phyloP scores from a whole-genome alignment of 2,888 invertebrate genomes.

The Allygus modestus region DNA sequence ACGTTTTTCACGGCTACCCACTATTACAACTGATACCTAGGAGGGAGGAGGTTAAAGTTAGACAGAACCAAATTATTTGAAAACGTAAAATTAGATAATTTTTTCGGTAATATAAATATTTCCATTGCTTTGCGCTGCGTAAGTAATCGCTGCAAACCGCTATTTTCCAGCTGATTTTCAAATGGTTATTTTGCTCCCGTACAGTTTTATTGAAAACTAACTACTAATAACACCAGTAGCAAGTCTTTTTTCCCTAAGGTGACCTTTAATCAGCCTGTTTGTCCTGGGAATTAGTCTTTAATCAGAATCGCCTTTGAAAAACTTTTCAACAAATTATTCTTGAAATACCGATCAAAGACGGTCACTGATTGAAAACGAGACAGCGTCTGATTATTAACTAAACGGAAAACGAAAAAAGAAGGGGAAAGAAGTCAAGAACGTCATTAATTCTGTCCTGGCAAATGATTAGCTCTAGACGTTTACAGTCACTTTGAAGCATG shows the following conservation, averaged over 20 bases:
- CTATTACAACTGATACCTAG: no score
- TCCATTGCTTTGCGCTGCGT: no score
- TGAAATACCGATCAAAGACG: constrained; percentile 43
- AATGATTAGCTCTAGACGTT: constrained; percentile 41
- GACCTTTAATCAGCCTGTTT: constrained; percentile 53
- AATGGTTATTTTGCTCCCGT: no score
- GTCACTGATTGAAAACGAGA: constrained; percentile 56
- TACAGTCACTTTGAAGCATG: constrained; percentile 10
- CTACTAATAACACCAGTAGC: not conserved
- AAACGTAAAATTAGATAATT: no score
- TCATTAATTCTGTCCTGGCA: constrained; percentile 46
- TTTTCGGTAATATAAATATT: no score
- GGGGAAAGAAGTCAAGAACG: constrained; percentile 8
- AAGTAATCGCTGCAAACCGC: no score
- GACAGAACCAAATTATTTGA: no score
- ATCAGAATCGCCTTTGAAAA: constrained; percentile 57
- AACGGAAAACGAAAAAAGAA: constrained; percentile 46
- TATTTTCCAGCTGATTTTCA: no score
- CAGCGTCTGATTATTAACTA: constrained; percentile 50
- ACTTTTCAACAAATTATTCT: constrained; percentile 23
- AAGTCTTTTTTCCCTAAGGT: constrained; percentile 20
- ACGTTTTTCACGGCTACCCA: no score
- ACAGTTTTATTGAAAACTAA: not conserved
- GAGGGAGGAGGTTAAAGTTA: no score
- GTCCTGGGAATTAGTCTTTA: constrained; percentile 44